Evolutionary conservation across 2,888 invertebrate genomes (phyloP).

Genomic region (Cantharis flavilabris): DNA sequence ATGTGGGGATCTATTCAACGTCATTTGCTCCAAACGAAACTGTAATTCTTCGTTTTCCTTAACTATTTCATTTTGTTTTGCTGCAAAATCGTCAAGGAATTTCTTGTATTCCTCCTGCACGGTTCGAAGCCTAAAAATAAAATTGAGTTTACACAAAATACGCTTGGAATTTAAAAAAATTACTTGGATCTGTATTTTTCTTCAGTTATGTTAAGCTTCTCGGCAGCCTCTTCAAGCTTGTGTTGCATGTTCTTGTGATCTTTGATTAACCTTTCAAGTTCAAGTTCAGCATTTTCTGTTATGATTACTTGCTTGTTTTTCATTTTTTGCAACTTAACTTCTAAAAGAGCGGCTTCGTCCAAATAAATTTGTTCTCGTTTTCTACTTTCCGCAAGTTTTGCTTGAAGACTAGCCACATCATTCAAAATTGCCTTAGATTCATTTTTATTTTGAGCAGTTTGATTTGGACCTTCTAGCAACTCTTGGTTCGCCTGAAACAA

Average conservation of each 20-base stretch:
- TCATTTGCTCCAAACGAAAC: constrained; percentile 22
- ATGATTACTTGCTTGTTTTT: constrained; percentile 1
- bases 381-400: constrained; percentile 10
- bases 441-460: neutral
- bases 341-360: constrained; percentile 24
- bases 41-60: constrained; percentile 32
- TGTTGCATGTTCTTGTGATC: constrained; percentile 21
- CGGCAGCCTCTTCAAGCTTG: constrained; percentile 22
- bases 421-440: neutral
- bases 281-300: constrained; percentile 15
- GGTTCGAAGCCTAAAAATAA: neutral
- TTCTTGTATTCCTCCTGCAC: constrained; percentile 28
- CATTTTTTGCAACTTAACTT: constrained; percentile 26
- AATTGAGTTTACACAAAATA: neutral
- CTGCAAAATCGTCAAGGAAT: constrained; percentile 10
- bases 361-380: constrained; percentile 13
- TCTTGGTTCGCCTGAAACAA: neutral
- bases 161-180: neutral
- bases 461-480: neutral
- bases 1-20: neutral
- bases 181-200: constrained; percentile 24
- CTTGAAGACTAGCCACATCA: neutral
- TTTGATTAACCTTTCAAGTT: constrained; percentile 16
- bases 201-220: constrained; percentile 19
- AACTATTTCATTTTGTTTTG: constrained; percentile 22